Base-by-base conservation (phyloP, 2,888 invertebrate genomes). In the Aspidiotus rigidus region DNA sequence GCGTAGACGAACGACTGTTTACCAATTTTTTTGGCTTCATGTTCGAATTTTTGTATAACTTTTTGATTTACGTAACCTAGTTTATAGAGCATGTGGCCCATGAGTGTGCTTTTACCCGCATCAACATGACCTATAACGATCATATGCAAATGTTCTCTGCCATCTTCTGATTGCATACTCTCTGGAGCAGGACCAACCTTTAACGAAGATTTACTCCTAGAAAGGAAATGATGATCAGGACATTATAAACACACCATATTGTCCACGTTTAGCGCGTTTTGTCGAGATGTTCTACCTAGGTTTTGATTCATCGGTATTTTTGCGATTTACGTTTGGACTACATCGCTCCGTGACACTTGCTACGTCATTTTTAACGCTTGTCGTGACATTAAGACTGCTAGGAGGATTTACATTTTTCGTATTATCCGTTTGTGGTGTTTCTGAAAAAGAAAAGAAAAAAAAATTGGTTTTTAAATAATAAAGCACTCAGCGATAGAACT, bases 1-100 rank as follows among this genome's bases (percentile, higher is more conserved):
- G 99, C 99, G 79, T 91, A 99, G 81, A 94, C 90, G 75, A 98
- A 98, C 72, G 96, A 96, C 76, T 95, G 93, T 79, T 99, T 99
- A 5, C 99, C 99, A 73, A 94, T 81, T 79, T 98, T 97, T 77
- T 92, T 90, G 75, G 95, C 93, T 76, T 99, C 98, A 77, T 94
- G 93, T 77, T 97, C 97, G 82, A 94, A 95, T 78, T 97, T 97
- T 79, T 98, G 97, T 84, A 97, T 88, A 0, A 86, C 84, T 74
- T 88, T 87, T 78, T 93, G 88, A 72, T 88, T 89, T 0, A 94
- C 91, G 78, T 90, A 89, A 17, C 93, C 92, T 44, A 93, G 80
- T 71, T 89, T 87, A 77, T 87, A 95, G 0, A 99, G 81, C 55
- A 99, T 79, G 75, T 95, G 90, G 0, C 99, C 99, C 89, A 99